These are phyloP conservation scores for Sphaeridia pumilis DNA, from an alignment of 2,888 invertebrate genomes.

Conservation along the genomic window DNA sequence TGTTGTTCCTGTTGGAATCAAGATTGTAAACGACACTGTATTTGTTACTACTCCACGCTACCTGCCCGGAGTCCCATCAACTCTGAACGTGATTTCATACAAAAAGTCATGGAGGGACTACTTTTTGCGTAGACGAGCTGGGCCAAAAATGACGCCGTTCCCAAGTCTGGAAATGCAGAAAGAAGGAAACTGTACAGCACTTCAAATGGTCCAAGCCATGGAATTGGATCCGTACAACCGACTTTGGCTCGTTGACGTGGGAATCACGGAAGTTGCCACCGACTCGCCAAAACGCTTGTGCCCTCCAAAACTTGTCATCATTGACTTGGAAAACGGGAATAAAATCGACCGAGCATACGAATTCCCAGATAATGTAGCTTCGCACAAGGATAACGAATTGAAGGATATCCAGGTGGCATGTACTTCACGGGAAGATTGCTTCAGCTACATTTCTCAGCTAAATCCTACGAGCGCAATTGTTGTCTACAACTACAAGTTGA, in stretches of 20 bases:
- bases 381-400: conserved; percentile 4
- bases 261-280: conserved; percentile 49
- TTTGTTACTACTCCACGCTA: conserved; percentile 16
- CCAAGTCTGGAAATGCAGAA: conserved; percentile 56
- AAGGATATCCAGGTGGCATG: conserved; percentile 22
- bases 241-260: conserved; percentile 58
- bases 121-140: neutral
- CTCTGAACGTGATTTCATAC: conserved; percentile 13
- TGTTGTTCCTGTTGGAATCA: conserved; percentile 5
- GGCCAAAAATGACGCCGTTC: conserved; percentile 49
- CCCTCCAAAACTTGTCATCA: conserved; percentile 19
- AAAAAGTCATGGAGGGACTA: neutral
- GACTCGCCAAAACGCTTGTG: conserved; percentile 10
- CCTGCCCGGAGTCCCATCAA: conserved; percentile 9
- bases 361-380: conserved; percentile 20
- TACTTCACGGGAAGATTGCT: conserved; percentile 10
- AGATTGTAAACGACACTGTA: conserved; percentile 3
- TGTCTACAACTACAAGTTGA: conserved; percentile 37
- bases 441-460: conserved; percentile 18
- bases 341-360: conserved; percentile 13
- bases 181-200: conserved; percentile 53
- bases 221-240: conserved; percentile 58
- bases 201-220: conserved; percentile 58
- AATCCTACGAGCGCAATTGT: conserved; percentile 46
- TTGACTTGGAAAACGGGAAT: conserved; percentile 13